Evolutionary conservation across 2,797 vertebrate species (phyloP), one percentile per base, ranked within the genome.

Genomic region (Hippoglossus hippoglossus): DNA sequence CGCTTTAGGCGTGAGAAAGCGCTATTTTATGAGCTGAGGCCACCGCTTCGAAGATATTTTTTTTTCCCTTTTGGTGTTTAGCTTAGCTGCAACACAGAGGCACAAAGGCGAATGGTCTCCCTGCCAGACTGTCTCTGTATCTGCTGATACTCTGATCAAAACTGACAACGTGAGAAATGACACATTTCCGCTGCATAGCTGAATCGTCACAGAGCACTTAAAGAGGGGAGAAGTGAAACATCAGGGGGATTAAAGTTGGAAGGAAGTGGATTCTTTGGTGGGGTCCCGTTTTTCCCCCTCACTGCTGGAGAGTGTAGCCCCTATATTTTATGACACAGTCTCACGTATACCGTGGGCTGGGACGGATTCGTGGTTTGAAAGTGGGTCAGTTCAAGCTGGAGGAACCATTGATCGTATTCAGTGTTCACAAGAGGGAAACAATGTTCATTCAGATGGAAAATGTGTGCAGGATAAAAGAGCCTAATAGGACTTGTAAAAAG

Each of bases 1-100:
- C 11, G 62, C 79, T 87, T 71, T 55, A 88, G 87, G 91, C 91
- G 87, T 94, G 93, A 94, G 93, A 94, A 94, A 93, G 85, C 59
- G 46, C 69, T 82, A 89, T 89, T 89, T 89, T 86, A 86, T 83
- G 87, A 88, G 88, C 86, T 8, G 62, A 83, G 90, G 80, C 76
- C 63, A 77, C 78, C 39, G 39, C 69, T 77, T 67, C 22, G 67
- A 78, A 41, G 6, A 79, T 74, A 79, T 74, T 71, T 75, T 56
- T 55, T 31, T 70, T 63, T 66, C 47, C 8, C 26, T 21, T 28
- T 10, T 36, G 53, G 68, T 89, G 87, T 92, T 93, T 91, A 85
- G 84, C 80, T 91, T 84, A 87, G 85, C 66, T 58, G 51, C 64
- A 34, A 22, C 55, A 36, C 76, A 84, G 75, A 83, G 82, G 85